These are phyloP conservation scores for Gephyroberyx darwinii DNA, from an alignment of 2,797 vertebrate genomes.

Conservation along the genomic window DNA sequence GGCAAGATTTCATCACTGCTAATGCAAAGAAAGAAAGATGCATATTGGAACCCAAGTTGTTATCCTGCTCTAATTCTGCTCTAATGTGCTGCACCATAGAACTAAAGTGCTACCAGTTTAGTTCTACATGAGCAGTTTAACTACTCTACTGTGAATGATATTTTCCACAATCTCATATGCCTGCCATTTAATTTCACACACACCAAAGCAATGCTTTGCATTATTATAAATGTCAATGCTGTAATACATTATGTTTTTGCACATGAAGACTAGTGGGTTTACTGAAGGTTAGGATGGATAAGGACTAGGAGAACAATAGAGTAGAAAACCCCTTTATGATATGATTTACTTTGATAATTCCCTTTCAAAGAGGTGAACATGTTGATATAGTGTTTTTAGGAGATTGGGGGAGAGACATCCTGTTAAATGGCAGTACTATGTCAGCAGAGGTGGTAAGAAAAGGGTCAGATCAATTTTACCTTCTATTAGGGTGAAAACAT, in stretches of 20 bases:
- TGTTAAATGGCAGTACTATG: not conserved
- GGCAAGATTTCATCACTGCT: not conserved
- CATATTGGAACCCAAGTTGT: not conserved
- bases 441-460: not conserved
- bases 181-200: constrained; percentile 54
- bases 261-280: constrained; percentile 72
- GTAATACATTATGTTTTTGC: constrained; percentile 62
- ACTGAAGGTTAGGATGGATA: constrained; percentile 61
- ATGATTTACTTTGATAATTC: not conserved
- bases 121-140: constrained; percentile 40
- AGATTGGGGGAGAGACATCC: not conserved
- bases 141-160: constrained; percentile 47
- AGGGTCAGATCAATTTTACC: not conserved
- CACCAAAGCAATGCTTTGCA: constrained; percentile 62
- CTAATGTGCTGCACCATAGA: constrained; percentile 32
- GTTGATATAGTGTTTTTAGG: no score
- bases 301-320: constrained; percentile 60
- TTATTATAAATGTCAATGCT: constrained; percentile 62
- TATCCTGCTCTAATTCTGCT: constrained; percentile 32
- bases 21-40: constrained; percentile 15
- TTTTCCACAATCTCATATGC: constrained; percentile 47
- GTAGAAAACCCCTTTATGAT: no score
- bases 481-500: not conserved
- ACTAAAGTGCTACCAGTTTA: constrained; percentile 35
- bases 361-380: constrained; percentile 7